Conservation (phyloP, 2,113 vertebrate genomes). For the Etheostoma cragini region DNA sequence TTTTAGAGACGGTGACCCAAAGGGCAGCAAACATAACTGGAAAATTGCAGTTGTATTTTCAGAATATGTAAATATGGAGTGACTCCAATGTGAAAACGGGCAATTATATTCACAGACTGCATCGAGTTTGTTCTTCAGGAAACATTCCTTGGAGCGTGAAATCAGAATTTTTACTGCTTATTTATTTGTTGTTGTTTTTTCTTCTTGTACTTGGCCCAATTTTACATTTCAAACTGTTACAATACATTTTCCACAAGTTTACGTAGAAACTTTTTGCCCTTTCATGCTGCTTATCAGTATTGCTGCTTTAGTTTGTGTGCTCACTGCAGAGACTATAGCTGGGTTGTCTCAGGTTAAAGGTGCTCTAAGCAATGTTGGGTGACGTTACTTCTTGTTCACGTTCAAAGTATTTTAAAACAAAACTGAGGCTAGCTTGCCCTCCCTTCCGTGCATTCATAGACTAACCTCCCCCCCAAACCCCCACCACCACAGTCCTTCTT, state of each 20-base stretch:
- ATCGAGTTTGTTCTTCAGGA: neutral
- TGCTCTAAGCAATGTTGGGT: no score
- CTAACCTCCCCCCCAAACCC: no score
- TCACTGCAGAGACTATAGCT: neutral
- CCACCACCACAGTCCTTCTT: no score
- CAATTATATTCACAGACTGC: neutral
- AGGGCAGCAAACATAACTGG: conserved; percentile 15
- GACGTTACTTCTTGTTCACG: no score
- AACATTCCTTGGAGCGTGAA: neutral
- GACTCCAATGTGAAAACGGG: neutral
- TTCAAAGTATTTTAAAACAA: no score
- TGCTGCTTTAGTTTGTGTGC: neutral
- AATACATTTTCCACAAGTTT: neutral
- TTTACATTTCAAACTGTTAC: neutral
- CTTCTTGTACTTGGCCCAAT: neutral
- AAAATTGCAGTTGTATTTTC: conserved; percentile 4
- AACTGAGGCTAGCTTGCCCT: no score
- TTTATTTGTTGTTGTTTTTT: neutral
- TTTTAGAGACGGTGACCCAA: neutral
- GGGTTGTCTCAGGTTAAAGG: neutral
- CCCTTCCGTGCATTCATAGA: no score
- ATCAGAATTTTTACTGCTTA: neutral
- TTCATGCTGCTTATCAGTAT: neutral
- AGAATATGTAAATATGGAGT: neutral
- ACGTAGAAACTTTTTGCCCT: neutral